A percentile compares a stretch with the other conserved stretches of the same genome.
phyloP scores from a whole-genome alignment of 2,113 vertebrate genomes.

The Collichthys lucidus region DNA sequence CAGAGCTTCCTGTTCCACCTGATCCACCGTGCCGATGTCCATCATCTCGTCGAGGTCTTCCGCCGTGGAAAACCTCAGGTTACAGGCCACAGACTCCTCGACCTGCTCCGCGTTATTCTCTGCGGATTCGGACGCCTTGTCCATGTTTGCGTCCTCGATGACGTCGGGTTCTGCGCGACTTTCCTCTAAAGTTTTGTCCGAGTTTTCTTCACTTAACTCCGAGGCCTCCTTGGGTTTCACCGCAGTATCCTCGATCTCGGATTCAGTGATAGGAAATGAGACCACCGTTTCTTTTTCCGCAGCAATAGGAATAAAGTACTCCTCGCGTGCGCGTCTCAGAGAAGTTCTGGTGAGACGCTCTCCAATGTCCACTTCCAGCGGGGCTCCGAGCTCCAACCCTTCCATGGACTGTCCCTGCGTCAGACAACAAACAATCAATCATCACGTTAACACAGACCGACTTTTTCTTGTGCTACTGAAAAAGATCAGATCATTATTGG shows the following conservation, averaged over 20 bases:
- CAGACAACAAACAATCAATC: too few relatives aligned
- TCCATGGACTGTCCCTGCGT: too few relatives aligned
- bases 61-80: neutral
- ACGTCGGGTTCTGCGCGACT: neutral
- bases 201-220: neutral
- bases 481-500: too few relatives aligned
- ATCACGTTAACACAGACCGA: too few relatives aligned
- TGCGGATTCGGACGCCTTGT: neutral
- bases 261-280: neutral
- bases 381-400: too few relatives aligned
- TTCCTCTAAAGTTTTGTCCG: neutral
- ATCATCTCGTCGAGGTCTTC: slow-evolving; percentile 77
- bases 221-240: slow-evolving; percentile 18
- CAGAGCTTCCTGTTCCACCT: slow-evolving; percentile 78
- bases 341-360: too few relatives aligned
- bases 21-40: slow-evolving; percentile 79
- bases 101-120: neutral
- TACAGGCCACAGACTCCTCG: neutral
- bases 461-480: too few relatives aligned
- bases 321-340: too few relatives aligned
- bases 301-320: too few relatives aligned
- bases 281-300: too few relatives aligned
- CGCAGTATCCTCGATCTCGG: neutral
- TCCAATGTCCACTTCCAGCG: too few relatives aligned
- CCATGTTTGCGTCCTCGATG: neutral